Base-by-base conservation (phyloP, 92 coral and sea anemone species). In the Hydrozoanthus gracilis region DNA sequence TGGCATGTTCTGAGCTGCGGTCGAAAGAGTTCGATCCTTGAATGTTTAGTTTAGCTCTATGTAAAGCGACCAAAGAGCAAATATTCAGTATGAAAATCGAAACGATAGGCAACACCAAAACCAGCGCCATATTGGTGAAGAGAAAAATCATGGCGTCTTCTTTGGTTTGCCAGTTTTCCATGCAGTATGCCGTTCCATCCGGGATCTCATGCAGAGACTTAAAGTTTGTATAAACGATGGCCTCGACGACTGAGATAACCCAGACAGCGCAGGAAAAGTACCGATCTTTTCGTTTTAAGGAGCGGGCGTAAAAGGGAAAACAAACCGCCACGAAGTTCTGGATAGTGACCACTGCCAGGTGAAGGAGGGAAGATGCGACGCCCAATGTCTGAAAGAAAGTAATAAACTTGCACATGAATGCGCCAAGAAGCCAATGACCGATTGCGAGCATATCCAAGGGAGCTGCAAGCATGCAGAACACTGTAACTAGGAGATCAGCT, bases 1-100 rank as follows among this genome's bases (percentile, higher is more conserved):
- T 64, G 5, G 84, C 84, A 64, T 79, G 84, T 47, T 64, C 84
- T 35, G 84, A 79, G 55, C 84, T 79, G n/a, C 84, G 84, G 44
- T 79, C 84, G 46, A 79, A 79, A 44, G 84, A 62, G 72, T 62
- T 79, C 17, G 54, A 61, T 9, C 84, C 84, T 14, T 65, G 70
- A n/a, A 62, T 68, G 8, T 61, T 62, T 54, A 55, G 45, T 62
- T 56, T 61, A 8, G 84, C 73, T 62, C 27, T 79, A 72, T 15
- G 47, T 16, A 79, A 68, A 11, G 84, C 84, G 13, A 61, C 47
- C 1, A 79, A 61, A 44, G 73, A 79, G 56, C 84, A 79, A 13
- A 61, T 13, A 45, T 79, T 79, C 46, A 79, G 73, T 15, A 48
- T n/a, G 44, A 56, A 71, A 44, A 79, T 79, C 1, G 84, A 20